phyloP scores from a whole-genome alignment of 2,888 invertebrate genomes.

The Heteropelma amictum region DNA sequence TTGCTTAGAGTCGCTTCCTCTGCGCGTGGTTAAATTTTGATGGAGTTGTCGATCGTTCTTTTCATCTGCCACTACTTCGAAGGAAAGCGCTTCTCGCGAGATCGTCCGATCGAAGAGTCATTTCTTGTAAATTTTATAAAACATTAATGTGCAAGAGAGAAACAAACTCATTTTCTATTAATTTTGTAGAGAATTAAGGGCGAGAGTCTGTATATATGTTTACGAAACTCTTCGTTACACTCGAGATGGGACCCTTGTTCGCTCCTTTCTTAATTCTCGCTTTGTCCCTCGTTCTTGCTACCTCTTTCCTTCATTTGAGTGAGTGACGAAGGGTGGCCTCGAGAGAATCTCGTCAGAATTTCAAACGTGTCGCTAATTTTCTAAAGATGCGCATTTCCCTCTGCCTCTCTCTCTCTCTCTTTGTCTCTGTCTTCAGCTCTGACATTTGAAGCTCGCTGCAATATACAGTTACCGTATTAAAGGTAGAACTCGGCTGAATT shows the following conservation, averaged over 20 bases:
- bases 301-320: background rate
- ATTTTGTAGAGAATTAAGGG: too few relatives aligned
- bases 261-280: background rate
- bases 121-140: too few relatives aligned
- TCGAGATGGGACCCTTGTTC: background rate
- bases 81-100: too few relatives aligned
- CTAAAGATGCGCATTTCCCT: constrained; percentile 38
- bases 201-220: background rate
- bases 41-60: too few relatives aligned
- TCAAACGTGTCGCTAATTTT: constrained; percentile 50
- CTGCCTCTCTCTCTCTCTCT: background rate
- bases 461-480: too few relatives aligned
- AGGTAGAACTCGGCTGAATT: too few relatives aligned
- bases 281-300: background rate
- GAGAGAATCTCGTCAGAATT: constrained; percentile 22
- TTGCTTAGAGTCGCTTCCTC: too few relatives aligned
- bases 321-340: constrained; percentile 21
- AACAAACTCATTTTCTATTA: background rate
- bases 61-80: too few relatives aligned
- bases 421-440: background rate
- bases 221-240: background rate
- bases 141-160: too few relatives aligned
- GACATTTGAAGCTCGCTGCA: too few relatives aligned
- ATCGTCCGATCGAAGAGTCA: too few relatives aligned
- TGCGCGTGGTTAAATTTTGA: too few relatives aligned